Base-by-base conservation (phyloP, 2,113 vertebrate species). In the Bubo blakistoni region DNA sequence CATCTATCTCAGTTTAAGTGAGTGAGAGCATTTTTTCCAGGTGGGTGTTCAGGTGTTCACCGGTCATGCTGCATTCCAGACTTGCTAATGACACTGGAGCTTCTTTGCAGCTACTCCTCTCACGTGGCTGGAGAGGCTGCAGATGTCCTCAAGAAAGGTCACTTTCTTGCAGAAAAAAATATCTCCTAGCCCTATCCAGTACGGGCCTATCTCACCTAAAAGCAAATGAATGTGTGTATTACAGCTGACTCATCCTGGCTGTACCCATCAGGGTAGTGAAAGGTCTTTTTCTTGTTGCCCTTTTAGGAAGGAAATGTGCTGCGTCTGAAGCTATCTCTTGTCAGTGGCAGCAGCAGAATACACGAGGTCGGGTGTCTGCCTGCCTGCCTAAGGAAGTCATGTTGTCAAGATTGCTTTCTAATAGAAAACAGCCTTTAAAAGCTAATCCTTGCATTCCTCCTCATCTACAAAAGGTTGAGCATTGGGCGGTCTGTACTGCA, bases 71-170 rank as follows among this genome's bases (percentile, higher is more conserved):
- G 96, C 98, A 97, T 97, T 97, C 95, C 97, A 97, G 98, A 97
- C 98, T 98, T 84, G 52, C 97, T 98, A 96, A 96, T 91, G 96
- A 95, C 77, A 97, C 97, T 77, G 93, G 93, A 96, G 96, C 97
- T 92, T 96, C 94, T 92, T 90, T 94, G 77, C 94, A 77, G 94
- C 93, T 92, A 91, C 89, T 92, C 79, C 54, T 86, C 91, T 96
- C 86, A 79, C 29, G 32, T 90, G 94, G 55, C 4, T 29, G 0
- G 38, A 84, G 86, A 80, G 81, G 46, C 84, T 97, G 93, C 95
- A 86, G 95, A 90, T 95, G 95, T 97, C 96, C 94, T 97, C 87
- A 90, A 86, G 58, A 96, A 86, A 97, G 96, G 95, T 96, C 95
- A 96, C 21, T 77, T 87, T 54, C 89, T 91, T 80, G 66, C 78